Evolutionary conservation across 2,113 vertebrate species (phyloP).

Genomic region (Lethenteron reissneri): DNA sequence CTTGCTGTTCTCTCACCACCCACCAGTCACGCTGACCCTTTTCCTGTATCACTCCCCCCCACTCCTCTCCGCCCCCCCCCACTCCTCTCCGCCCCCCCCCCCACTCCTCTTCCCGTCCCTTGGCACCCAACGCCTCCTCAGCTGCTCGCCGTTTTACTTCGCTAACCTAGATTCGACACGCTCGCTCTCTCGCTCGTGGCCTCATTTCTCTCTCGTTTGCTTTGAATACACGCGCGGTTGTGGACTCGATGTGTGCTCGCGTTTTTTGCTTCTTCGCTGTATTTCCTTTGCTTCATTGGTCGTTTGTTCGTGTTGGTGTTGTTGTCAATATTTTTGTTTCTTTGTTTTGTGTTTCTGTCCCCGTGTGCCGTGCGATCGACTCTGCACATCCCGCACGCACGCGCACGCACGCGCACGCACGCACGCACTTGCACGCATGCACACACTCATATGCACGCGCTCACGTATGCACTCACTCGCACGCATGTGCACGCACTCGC

Average conservation of each 20-base stretch:
- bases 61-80: background rate
- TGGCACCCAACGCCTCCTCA: background rate
- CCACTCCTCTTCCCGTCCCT: background rate
- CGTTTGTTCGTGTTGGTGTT: background rate
- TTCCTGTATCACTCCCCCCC: background rate
- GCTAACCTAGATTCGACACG: background rate
- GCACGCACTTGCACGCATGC: too few relatives aligned
- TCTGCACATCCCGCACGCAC: too few relatives aligned
- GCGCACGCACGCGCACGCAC: too few relatives aligned
- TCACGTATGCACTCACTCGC: too few relatives aligned
- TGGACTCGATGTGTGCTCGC: background rate
- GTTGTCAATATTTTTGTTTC: too few relatives aligned
- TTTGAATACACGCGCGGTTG: background rate
- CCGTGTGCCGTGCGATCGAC: background rate
- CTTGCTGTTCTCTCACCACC: background rate
- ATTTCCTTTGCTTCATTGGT: background rate
- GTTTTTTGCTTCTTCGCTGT: background rate
- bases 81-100: background rate
- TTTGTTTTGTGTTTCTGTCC: background rate
- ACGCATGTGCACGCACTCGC: too few relatives aligned
- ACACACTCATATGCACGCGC: too few relatives aligned
- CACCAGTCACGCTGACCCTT: background rate
- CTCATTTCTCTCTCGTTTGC: background rate
- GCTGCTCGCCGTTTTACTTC: background rate
- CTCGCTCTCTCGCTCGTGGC: background rate